Conservation (phyloP, 2,113 vertebrate species). For the Felis chaus region DNA sequence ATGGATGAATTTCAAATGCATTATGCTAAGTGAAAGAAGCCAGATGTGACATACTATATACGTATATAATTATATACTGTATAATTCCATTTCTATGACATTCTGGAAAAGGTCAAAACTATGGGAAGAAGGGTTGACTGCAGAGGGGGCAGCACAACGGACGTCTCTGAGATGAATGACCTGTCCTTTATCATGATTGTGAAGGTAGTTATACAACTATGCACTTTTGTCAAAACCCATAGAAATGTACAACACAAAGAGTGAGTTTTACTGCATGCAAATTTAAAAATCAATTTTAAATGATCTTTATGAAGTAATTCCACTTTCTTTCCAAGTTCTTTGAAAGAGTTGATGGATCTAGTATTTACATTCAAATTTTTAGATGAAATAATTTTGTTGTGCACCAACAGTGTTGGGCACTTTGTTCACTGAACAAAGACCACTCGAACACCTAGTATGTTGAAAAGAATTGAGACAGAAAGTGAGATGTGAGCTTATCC, state of each 20-base stretch:
- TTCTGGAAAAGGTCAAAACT: conserved; percentile 5
- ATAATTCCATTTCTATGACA: background rate
- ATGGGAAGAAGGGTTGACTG: background rate
- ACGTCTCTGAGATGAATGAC: background rate
- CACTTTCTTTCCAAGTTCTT: conserved; percentile 35
- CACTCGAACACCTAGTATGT: background rate
- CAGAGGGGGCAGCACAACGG: background rate
- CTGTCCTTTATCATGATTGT: background rate
- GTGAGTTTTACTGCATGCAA: background rate
- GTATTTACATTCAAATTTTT: conserved; percentile 10
- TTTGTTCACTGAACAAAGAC: conserved; percentile 11
- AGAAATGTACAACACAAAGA: background rate
- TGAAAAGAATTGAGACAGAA: background rate
- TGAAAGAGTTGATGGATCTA: background rate
- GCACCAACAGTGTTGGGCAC: background rate
- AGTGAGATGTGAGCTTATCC: background rate
- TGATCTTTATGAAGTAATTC: background rate
- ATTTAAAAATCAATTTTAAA: background rate
- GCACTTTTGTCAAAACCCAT: background rate
- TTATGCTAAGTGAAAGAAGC: conserved; percentile 34
- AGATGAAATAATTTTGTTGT: background rate
- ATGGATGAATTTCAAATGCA: background rate
- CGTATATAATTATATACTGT: background rate
- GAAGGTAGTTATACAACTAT: background rate
- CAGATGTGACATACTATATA: background rate